phyloP scores from a whole-genome alignment of 1,140 invertebrate species.

The Maniola jurtina region DNA sequence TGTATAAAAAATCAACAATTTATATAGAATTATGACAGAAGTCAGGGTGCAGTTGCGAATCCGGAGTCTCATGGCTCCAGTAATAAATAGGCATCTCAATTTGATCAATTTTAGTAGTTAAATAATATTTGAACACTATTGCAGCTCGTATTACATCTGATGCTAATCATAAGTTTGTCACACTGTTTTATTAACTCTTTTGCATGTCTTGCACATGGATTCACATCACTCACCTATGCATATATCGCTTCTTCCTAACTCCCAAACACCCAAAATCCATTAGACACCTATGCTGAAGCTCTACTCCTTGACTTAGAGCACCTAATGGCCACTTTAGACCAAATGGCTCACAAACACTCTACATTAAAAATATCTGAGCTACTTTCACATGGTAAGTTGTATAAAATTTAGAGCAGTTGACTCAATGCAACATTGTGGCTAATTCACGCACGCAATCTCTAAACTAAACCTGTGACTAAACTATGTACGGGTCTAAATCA shows the following conservation, averaged over 20 bases:
- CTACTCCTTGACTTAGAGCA: conserved; percentile 82
- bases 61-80: no score
- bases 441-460: not conserved
- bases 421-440: not conserved
- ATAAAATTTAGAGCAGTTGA: conserved; percentile 22
- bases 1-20: no score
- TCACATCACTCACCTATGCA: conserved; percentile 56
- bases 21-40: no score
- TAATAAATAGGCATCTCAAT: no score
- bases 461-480: no score
- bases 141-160: conserved; percentile 3
- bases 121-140: not conserved
- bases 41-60: no score
- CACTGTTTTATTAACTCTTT: conserved; percentile 61
- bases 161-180: conserved; percentile 35
- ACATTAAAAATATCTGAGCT: conserved; percentile 77
- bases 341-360: conserved; percentile 78
- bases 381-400: conserved; percentile 75
- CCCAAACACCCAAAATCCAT: conserved; percentile 38
- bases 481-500: no score
- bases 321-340: conserved; percentile 78
- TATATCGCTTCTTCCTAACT: conserved; percentile 64
- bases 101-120: not conserved
- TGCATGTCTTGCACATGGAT: conserved; percentile 79
- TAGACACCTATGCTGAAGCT: conserved; percentile 82